phyloP scores from a whole-genome alignment of 35 echinoderm and acorn worm genomes.

The Diadema setosum region DNA sequence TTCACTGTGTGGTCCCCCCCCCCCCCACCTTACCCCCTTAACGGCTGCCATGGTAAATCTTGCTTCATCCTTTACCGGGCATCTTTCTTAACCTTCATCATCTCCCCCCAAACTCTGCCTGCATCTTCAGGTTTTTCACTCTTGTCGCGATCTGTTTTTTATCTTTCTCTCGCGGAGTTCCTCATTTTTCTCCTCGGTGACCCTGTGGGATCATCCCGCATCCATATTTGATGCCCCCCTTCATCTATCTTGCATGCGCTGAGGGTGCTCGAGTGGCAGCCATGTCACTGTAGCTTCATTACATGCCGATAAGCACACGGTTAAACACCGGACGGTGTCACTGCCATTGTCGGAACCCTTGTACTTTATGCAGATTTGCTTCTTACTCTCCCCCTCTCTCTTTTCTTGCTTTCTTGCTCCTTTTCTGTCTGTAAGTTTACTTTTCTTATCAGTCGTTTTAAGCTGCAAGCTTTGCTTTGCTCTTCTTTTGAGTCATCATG shows the following conservation, averaged over 20 bases:
- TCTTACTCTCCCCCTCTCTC: background rate
- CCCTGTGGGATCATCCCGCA: background rate
- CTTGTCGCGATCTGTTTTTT: background rate
- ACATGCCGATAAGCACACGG: slow-evolving; percentile 6
- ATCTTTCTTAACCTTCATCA: too few relatives aligned
- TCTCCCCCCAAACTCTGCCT: too few relatives aligned
- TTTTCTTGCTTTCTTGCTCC: background rate
- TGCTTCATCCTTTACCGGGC: too few relatives aligned
- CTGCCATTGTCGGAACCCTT: background rate
- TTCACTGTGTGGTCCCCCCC: too few relatives aligned
- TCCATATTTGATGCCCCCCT: slow-evolving; percentile 21
- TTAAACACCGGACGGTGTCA: slow-evolving; percentile 1
- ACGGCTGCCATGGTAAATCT: too few relatives aligned
- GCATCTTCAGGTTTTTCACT: background rate
- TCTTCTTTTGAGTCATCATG: too few relatives aligned
- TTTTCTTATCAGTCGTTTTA: background rate
- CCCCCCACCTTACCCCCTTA: too few relatives aligned
- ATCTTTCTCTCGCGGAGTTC: background rate
- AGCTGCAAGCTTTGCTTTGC: too few relatives aligned
- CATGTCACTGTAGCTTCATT: background rate
- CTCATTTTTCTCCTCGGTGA: background rate
- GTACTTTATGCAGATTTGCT: background rate
- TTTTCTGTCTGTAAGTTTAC: background rate
- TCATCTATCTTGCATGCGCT: slow-evolving; percentile 17
- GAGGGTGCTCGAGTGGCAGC: background rate